Base-by-base conservation (phyloP, 2,888 invertebrate species). In the Chrysolina americana region DNA sequence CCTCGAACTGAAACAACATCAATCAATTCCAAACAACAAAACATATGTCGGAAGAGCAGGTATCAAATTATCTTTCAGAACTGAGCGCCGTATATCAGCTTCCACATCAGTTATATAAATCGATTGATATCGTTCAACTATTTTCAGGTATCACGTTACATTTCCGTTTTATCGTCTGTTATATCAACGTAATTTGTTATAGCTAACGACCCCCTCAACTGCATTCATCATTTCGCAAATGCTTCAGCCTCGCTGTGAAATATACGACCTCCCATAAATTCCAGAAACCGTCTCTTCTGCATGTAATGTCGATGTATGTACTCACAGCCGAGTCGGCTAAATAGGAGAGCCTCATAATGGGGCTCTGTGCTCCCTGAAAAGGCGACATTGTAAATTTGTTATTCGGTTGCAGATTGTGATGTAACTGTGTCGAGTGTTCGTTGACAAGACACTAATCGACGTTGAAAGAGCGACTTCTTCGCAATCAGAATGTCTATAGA, bases 201-300 rank as follows among this genome's bases (percentile, higher is more conserved):
- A 59, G 23, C 5, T 28, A 59, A 59, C 59, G 59, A 59, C 59
- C 59, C 59, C 28, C 59, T 36, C 59, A 59, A 59, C 59, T 59
- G 59, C 59, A 59, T 59, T n/a, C 59, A 59, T 59, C 59, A 59
- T 59, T 59, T 59, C 59, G n/a, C 8, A 59, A 59, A 28, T 36
- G 53, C 21, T 53, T 53, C 21, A 17, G 21, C 53, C 59, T 15
- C 59, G n/a, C 28, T 15, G 28, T 8, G 28, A n/a, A 59, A 59
- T 59, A 59, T 59, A 59, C 10, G 59, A n/a, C 59, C 59, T 59
- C 28, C 59, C 28, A 59, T 59, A 59, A 59, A 59, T 59, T 28
- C 59, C 59, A 36, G 59, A 59, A 59, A 59, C 23, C 28, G 36
- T 59, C 23, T 36, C 59, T 23, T 23, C 59, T 59, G 59, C 28